phyloP scores from a whole-genome alignment of 2,113 vertebrate species.

The Seriola quinqueradiata region DNA sequence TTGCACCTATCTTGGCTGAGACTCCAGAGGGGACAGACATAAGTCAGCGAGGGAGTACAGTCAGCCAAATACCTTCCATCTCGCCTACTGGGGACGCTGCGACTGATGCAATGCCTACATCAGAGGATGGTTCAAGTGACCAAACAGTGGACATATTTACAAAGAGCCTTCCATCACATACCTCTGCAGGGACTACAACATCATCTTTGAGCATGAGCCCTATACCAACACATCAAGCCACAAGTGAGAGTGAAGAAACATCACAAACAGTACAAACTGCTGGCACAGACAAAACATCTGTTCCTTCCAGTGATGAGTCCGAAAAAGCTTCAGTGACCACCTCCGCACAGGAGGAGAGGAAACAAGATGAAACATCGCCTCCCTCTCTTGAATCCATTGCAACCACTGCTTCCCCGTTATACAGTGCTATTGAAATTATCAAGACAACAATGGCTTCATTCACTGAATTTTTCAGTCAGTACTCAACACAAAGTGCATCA shows the following conservation, averaged over 20 bases:
- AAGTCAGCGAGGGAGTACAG: slow-evolving; percentile 15
- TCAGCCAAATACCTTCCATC: slow-evolving; percentile 15
- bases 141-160: slow-evolving; percentile 50
- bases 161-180: slow-evolving; percentile 15
- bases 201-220: slow-evolving; percentile 6
- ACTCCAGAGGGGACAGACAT: slow-evolving; percentile 21
- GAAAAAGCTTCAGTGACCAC: slow-evolving; percentile 1
- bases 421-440: slow-evolving; percentile 61
- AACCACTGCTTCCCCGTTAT: slow-evolving; percentile 49
- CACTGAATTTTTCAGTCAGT: slow-evolving; percentile 53
- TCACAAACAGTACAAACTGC: slow-evolving; percentile 20
- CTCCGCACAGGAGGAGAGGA: neutral
- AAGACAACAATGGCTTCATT: slow-evolving; percentile 63
- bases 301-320: neutral
- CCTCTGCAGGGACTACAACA: neutral
- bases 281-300: slow-evolving; percentile 24
- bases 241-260: slow-evolving; percentile 14
- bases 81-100: slow-evolving; percentile 24
- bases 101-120: slow-evolving; percentile 23
- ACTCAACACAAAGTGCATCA: slow-evolving; percentile 41
- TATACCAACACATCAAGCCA: slow-evolving; percentile 10
- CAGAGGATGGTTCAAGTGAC: slow-evolving; percentile 34
- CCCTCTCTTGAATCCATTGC: slow-evolving; percentile 13
- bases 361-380: slow-evolving; percentile 16
- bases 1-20: slow-evolving; percentile 3